Evolutionary conservation across 2,888 invertebrate species (phyloP).

Genomic region (Ormyrus labotus): DNA sequence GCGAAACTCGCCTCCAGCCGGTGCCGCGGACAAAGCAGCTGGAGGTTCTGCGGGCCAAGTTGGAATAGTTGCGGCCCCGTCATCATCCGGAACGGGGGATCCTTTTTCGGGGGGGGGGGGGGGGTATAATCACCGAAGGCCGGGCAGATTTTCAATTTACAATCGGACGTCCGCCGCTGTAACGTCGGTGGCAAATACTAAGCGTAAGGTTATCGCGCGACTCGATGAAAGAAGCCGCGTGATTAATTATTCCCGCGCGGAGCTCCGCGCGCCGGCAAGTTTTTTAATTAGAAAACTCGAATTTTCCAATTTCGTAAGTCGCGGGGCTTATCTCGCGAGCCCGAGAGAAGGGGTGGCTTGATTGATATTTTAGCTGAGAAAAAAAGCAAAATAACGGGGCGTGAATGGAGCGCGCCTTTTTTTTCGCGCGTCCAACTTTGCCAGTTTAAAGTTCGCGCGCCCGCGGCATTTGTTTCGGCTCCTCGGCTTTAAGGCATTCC

Average conservation of each 20-base stretch:
- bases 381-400: too few relatives aligned
- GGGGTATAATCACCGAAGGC: background rate
- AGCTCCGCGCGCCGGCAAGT: constrained; percentile 2
- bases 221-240: constrained; percentile 19
- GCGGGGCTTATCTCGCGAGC: background rate
- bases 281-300: constrained; percentile 52
- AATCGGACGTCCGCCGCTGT: background rate
- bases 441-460: too few relatives aligned
- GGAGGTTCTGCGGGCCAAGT: too few relatives aligned
- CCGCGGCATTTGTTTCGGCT: too few relatives aligned
- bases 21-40: too few relatives aligned
- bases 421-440: too few relatives aligned
- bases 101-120: background rate
- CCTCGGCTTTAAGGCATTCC: too few relatives aligned
- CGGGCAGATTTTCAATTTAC: constrained; percentile 21
- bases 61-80: too few relatives aligned
- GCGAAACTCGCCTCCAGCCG: too few relatives aligned
- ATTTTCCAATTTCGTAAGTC: constrained; percentile 14
- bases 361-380: constrained; percentile 39
- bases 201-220: background rate
- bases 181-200: background rate
- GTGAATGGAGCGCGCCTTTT: too few relatives aligned
- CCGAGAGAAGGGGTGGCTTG: background rate
- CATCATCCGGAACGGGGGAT: background rate
- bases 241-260: constrained; percentile 45